These are phyloP conservation scores for Triplophysa rosa DNA, from an alignment of 2,113 vertebrate species.

Conservation along the genomic window DNA sequence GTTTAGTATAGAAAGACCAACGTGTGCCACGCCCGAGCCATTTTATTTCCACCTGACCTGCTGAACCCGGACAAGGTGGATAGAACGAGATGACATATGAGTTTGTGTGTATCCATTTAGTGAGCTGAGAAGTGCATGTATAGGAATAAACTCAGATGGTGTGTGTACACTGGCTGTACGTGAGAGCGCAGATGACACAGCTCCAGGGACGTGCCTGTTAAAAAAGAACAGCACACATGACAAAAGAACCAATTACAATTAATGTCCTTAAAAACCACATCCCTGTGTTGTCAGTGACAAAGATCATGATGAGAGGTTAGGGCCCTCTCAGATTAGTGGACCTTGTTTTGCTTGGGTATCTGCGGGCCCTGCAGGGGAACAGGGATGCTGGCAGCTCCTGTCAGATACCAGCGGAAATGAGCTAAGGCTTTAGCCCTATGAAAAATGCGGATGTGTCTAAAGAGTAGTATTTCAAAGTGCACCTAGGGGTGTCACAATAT, in stretches of 20 bases:
- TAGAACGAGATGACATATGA: constrained; percentile 3
- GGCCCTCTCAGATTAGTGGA: constrained; percentile 68
- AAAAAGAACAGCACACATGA: constrained; percentile 58
- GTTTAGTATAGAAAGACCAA: constrained; percentile 1
- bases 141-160: not conserved
- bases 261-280: constrained; percentile 74
- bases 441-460: too few species aligned
- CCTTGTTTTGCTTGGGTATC: constrained; percentile 65
- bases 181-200: constrained; percentile 20
- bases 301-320: constrained; percentile 67
- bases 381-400: constrained; percentile 22
- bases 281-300: constrained; percentile 66
- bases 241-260: constrained; percentile 74
- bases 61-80: not conserved
- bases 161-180: constrained; percentile 5
- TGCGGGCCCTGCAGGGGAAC: constrained; percentile 47
- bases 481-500: not conserved
- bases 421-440: not conserved
- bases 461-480: not conserved
- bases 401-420: constrained; percentile 26
- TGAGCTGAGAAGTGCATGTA: not conserved
- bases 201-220: constrained; percentile 55
- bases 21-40: not conserved
- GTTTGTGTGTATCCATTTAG: not conserved
- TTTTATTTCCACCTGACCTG: constrained; percentile 27